Evolutionary conservation across 2,888 invertebrate genomes (phyloP), one percentile per base, ranked within the genome.

Genomic region (Melanophora roralis): DNA sequence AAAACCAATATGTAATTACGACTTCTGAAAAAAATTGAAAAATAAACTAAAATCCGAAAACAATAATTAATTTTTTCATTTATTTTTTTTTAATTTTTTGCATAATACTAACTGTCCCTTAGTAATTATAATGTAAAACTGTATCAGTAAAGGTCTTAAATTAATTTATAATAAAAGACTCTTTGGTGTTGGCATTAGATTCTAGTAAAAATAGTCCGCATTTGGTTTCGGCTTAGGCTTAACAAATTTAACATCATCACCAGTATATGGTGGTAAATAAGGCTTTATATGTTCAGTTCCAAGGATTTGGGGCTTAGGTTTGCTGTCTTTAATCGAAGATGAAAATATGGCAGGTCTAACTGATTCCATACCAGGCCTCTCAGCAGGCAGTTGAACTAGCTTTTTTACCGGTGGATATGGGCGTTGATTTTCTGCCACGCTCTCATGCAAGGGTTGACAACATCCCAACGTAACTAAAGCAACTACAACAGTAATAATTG

Each of bases 131-230:
- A n/a, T n/a, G n/a, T n/a, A n/a, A n/a, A n/a, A n/a, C n/a, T n/a
- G n/a, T n/a, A n/a, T n/a, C n/a, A n/a, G n/a, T n/a, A n/a, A n/a
- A n/a, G n/a, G n/a, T 27, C 27, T 27, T 36, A 11, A 21, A n/a
- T n/a, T n/a, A 16, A 16, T 36, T 47, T 14, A 55, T 9, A 45
- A 8, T 19, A 11, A 14, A 6, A 40, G 21, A 53, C 74, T 69
- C 45, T 79, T 74, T 1, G 74, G 74, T 19, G 69, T 74, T 23
- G 59, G 74, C 9, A 79, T 40, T 11, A 65, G 12, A 64, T 78
- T 74, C 7, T 74, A 73, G 65, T 74, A 74, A 19, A 53, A 78
- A 59, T 69, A 69, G 14, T 65, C 55, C 7, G 27, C 21, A n/a
- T 45, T 51, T 40, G 36, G 57, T 27, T 65, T 36, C 14, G 21